Conservation (phyloP, 2,888 invertebrate genomes). For the Acronicta leporina region DNA sequence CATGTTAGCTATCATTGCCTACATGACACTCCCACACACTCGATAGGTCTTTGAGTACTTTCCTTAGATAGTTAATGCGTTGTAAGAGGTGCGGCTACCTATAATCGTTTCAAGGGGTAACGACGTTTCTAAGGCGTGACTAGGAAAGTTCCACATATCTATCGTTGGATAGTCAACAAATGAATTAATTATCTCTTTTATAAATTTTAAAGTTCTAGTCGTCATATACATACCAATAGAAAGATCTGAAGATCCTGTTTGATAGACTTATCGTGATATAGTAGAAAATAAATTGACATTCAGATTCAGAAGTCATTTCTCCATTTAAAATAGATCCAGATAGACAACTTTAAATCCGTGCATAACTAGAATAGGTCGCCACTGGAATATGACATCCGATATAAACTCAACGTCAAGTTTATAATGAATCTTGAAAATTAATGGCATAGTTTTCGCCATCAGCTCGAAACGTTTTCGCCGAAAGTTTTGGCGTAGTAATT, state of each 20-base stretch:
- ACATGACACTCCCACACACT: slow-evolving; percentile 35
- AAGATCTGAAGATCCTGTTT: neutral
- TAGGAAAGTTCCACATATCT: slow-evolving; percentile 8
- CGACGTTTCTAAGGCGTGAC: slow-evolving; percentile 14
- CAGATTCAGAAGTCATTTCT: no score
- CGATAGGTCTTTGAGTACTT: slow-evolving; percentile 16
- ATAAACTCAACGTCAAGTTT: slow-evolving; percentile 17
- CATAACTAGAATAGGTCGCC: no score
- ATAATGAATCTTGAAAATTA: slow-evolving; percentile 42
- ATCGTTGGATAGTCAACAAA: neutral
- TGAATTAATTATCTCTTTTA: neutral
- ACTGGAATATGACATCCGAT: neutral
- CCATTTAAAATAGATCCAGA: no score
- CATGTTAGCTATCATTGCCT: slow-evolving; percentile 16
- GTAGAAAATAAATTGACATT: no score
- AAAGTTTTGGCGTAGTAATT: slow-evolving; percentile 45
- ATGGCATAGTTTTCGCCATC: slow-evolving; percentile 37
- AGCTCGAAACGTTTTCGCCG: slow-evolving; percentile 20
- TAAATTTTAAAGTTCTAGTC: no score
- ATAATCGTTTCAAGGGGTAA: slow-evolving; percentile 25
- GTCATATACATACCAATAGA: no score
- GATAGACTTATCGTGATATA: no score
- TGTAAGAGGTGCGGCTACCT: slow-evolving; percentile 31
- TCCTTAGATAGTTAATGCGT: slow-evolving; percentile 20
- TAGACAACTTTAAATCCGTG: no score